Percentiles rank a stretch among this genome's conserved stretches.
Evolutionary conservation across 2,113 vertebrate species (phyloP).

Genomic region (Alethe diademata): DNA sequence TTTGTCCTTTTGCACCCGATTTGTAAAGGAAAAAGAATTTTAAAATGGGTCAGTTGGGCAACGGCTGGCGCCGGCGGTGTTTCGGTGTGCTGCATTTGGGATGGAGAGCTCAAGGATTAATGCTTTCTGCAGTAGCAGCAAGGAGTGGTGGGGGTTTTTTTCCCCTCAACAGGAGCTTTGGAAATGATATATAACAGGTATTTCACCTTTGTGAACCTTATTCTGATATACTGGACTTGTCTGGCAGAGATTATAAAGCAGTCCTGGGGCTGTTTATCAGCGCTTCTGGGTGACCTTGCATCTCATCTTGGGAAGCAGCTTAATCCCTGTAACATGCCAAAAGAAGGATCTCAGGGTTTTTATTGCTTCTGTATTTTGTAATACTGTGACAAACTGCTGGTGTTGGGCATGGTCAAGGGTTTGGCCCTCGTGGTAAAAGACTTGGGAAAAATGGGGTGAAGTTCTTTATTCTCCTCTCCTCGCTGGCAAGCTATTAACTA

Average conservation of each 20-base stretch:
- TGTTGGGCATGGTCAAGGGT: neutral
- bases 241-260: neutral
- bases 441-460: neutral
- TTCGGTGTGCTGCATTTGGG: accelerated
- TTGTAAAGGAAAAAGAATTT: neutral
- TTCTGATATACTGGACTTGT: neutral
- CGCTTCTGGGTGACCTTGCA: neutral
- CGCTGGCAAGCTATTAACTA: neutral
- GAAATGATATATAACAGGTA: neutral
- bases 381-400: neutral
- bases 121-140: neutral
- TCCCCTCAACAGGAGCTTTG: neutral
- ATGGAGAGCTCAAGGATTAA: neutral
- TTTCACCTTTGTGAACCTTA: neutral
- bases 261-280: accelerated
- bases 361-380: neutral
- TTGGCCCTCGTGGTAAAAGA: neutral
- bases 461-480: neutral
- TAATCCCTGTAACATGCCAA: neutral
- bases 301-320: neutral
- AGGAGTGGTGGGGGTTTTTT: neutral
- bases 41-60: conserved; percentile 44
- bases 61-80: accelerated
- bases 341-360: neutral
- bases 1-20: neutral